These are phyloP conservation scores for Erynnis tages DNA, from an alignment of 2,888 invertebrate species.

Conservation along the genomic window DNA sequence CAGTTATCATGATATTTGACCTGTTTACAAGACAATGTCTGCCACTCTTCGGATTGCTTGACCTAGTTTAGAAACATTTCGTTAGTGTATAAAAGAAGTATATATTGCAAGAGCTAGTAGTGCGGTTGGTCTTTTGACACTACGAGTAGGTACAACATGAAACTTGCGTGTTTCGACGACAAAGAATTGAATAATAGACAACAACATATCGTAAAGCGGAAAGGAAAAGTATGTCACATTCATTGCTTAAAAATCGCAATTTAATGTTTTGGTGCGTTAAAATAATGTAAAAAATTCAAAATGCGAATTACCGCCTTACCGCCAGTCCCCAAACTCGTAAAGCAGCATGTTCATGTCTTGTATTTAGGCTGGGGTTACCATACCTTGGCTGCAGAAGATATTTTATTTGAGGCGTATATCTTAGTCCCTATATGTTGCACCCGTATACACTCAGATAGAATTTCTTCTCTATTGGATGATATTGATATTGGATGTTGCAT, in stretches of 20 bases:
- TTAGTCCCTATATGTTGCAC: no score
- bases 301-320: no score
- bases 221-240: conserved; percentile 59
- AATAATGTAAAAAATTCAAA: background rate
- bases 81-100: conserved; percentile 22
- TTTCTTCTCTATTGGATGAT: no score
- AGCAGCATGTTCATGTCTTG: no score
- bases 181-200: conserved; percentile 51
- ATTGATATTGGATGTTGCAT: no score
- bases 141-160: conserved; percentile 17
- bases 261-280: conserved; percentile 3
- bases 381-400: no score
- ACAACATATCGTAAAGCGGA: conserved; percentile 55
- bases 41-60: conserved; percentile 1
- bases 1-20: conserved; percentile 4
- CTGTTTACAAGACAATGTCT: conserved; percentile 6
- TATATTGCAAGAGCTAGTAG: conserved; percentile 14
- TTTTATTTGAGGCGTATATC: no score
- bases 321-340: no score
- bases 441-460: no score
- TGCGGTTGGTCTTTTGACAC: conserved; percentile 12
- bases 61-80: conserved; percentile 27
- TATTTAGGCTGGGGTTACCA: no score
- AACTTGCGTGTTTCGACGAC: conserved; percentile 48
- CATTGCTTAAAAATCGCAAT: conserved; percentile 50